These are phyloP conservation scores for Telmatochromis bifrenatus DNA, from an alignment of 2,113 vertebrate species.

Conservation along the genomic window DNA sequence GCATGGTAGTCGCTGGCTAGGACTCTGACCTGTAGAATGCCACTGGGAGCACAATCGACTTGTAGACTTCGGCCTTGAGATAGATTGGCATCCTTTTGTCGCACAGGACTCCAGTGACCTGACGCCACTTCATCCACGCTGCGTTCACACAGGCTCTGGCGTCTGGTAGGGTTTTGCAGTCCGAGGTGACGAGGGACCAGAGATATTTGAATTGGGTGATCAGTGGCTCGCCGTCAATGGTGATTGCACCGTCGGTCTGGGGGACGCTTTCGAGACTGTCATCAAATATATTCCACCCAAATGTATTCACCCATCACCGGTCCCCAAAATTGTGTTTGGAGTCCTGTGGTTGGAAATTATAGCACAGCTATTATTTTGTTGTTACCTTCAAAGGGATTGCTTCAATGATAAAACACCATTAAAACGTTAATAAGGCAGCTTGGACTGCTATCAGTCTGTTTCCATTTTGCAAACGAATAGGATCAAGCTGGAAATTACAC, in stretches of 20 bases:
- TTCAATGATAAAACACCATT: not conserved
- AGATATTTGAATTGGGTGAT: not conserved
- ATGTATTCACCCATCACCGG: not conserved
- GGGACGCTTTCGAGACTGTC: fast-evolving
- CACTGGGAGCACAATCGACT: not conserved
- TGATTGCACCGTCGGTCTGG: not conserved
- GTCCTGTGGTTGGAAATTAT: not conserved
- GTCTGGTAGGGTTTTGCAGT: not conserved
- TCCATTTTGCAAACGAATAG: fast-evolving
- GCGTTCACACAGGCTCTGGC: fast-evolving
- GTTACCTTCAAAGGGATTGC: not conserved
- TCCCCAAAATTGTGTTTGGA: not conserved
- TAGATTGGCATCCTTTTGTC: not conserved
- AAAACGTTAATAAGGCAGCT: not conserved
- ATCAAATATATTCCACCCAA: not conserved
- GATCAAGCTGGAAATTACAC: not conserved
- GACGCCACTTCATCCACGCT: not conserved
- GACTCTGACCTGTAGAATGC: not conserved
- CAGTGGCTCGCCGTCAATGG: not conserved
- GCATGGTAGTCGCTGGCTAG: not conserved
- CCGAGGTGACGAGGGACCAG: not conserved
- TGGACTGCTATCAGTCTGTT: not conserved
- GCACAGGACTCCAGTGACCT: not conserved
- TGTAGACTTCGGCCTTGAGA: fast-evolving
- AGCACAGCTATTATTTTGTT: not conserved